A percentile compares a stretch with the other conserved stretches of the same genome.
These are phyloP conservation scores for Apis florea DNA, from an alignment of 1,140 invertebrate species.

Conservation along the genomic window DNA sequence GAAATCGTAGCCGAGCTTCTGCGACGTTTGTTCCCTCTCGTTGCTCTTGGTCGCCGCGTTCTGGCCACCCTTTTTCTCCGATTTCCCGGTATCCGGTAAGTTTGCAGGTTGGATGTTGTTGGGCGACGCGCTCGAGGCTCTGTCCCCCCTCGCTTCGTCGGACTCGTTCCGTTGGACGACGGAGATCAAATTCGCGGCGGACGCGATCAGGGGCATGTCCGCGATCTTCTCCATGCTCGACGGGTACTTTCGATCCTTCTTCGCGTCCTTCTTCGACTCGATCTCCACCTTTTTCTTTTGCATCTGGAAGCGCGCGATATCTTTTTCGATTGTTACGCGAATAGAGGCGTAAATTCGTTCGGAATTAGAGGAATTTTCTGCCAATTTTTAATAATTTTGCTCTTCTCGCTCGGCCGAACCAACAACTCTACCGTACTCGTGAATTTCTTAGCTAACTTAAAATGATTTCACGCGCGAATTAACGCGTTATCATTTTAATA, in stretches of 20 bases:
- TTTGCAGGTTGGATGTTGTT: no score
- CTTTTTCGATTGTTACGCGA: no score
- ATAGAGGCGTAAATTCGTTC: no score
- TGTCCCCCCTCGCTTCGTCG: constrained; percentile 26
- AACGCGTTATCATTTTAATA: no score
- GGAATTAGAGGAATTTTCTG: no score
- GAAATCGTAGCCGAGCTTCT: constrained; percentile 23
- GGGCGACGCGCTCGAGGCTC: no score
- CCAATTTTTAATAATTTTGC: no score
- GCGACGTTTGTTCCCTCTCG: constrained; percentile 65
- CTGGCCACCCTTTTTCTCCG: constrained; percentile 69
- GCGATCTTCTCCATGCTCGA: constrained; percentile 71
- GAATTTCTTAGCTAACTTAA: no score
- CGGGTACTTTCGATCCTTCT: constrained; percentile 39
- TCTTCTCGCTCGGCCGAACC: no score
- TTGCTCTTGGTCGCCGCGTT: constrained; percentile 75
- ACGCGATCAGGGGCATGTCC: constrained; percentile 78
- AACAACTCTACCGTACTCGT: no score
- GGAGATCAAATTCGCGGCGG: constrained; percentile 68
- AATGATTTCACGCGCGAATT: no score
- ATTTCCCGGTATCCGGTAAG: constrained; percentile 15
- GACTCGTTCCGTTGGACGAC: constrained; percentile 61
- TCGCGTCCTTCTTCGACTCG: constrained; percentile 39
- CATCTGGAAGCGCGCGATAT: no score
- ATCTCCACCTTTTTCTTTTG: constrained; percentile 47